Percentiles rank a stretch among this genome's conserved stretches.
Evolutionary conservation across 2,113 vertebrate species (phyloP).

Genomic region (Callocephalon fimbriatum): DNA sequence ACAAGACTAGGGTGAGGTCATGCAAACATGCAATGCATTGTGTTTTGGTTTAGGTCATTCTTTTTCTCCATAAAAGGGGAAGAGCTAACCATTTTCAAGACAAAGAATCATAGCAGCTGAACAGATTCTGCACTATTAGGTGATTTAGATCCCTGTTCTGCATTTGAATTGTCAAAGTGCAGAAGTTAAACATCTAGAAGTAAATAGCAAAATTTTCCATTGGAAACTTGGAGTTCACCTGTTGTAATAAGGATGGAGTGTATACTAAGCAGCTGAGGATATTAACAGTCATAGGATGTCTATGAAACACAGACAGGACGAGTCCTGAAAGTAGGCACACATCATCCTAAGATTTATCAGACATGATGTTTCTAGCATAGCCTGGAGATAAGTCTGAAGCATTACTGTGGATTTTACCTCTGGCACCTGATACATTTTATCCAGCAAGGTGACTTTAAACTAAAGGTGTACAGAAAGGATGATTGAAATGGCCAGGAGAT

Average conservation of each 20-base stretch:
- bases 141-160: background rate
- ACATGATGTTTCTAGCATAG: background rate
- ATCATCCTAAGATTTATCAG: background rate
- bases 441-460: background rate
- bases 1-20: conserved; percentile 47
- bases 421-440: background rate
- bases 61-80: conserved; percentile 42
- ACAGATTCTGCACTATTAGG: background rate
- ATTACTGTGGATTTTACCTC: background rate
- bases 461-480: background rate
- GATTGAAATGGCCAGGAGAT: background rate
- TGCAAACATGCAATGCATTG: conserved; percentile 33
- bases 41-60: conserved; percentile 23
- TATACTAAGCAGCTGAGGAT: background rate
- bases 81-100: background rate
- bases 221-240: background rate
- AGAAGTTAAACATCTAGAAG: background rate
- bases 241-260: background rate
- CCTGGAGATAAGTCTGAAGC: background rate
- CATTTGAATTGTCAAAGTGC: background rate
- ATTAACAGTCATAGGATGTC: background rate
- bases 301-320: background rate
- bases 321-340: background rate
- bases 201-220: background rate
- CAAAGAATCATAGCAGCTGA: background rate